A percentile compares a stretch with the other conserved stretches of the same genome.
phyloP scores from a whole-genome alignment of 1,140 invertebrate species.

The Araneus ventricosus region DNA sequence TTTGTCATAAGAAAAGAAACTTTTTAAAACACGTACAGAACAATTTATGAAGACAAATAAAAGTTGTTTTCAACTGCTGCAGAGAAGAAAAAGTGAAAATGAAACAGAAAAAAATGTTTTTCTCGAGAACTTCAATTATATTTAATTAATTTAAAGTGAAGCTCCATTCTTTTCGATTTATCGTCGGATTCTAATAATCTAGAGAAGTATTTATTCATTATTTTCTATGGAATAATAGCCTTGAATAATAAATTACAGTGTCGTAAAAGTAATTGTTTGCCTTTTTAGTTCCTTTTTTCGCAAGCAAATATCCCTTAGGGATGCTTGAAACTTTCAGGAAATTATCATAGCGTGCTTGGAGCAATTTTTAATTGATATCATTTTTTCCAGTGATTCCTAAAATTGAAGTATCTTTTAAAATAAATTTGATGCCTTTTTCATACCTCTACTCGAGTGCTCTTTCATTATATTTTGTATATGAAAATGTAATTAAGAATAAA shows the following conservation, averaged over 20 bases:
- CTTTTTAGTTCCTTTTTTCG: neutral
- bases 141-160: constrained; percentile 38
- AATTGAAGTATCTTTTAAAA: constrained; percentile 31
- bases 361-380: constrained; percentile 32
- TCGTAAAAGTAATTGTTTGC: constrained; percentile 34
- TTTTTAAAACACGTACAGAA: neutral
- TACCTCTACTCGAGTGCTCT: neutral
- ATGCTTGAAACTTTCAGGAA: constrained; percentile 10
- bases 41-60: constrained; percentile 1
- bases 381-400: neutral
- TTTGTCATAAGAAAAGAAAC: neutral
- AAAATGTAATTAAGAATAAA: neutral
- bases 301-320: neutral
- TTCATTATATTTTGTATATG: constrained; percentile 6
- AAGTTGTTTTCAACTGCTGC: neutral
- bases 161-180: neutral
- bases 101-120: neutral
- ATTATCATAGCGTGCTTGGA: neutral
- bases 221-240: neutral
- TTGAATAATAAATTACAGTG: neutral
- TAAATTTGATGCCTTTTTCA: neutral
- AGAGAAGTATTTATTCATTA: constrained; percentile 17
- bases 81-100: neutral
- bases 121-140: constrained; percentile 15
- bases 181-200: neutral